Base-by-base conservation (phyloP, 2,888 invertebrate genomes). In the Globia sparganii region DNA sequence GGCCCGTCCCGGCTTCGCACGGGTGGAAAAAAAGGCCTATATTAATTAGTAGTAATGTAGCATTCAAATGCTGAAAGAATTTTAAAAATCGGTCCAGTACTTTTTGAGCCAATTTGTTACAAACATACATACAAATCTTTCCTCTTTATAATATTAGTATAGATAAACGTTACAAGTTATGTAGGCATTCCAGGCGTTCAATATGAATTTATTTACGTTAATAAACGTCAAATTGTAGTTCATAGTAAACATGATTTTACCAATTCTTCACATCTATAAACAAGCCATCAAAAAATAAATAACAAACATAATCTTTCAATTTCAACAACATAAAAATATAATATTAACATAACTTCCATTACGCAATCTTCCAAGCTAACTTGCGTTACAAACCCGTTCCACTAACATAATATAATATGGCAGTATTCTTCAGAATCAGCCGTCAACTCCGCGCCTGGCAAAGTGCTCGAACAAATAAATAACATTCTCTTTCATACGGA, bases 381-480 rank as follows among this genome's bases (percentile, higher is more conserved):
- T 58, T 25, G 72, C 34, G 34, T 53, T 25, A 49, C 18, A 56
- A 85, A 81, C 85, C 66, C 74, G 62, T 70, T 75, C 72, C 3
- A 13, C 72, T 56, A 72, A 84, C 66, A 79, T 68, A 76, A 76
- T 74, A 70, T 69, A 78, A 78, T 72, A 75, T 43, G 69, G 65
- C 64, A 71, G 53, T 77, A 83, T 78, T 66, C 77, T 75, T 75
- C 56, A 15, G 53, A 68, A 73, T 37, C 73, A 72, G 34, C 59
- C 72, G 53, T 70, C 79, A 79, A 72, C 80, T 75, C 64, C 37
- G 72, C 78, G 66, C 40, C 68, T 71, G 49, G 74, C 78, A 79
- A 80, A 81, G 85, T 86, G 84, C 82, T 85, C 83, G 69, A 81
- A 84, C 83, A 86, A 87, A 89, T 88, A 90, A 88, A 90, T 88